Base-by-base conservation (phyloP, 2,797 vertebrate genomes). In the Danio aesculapii region DNA sequence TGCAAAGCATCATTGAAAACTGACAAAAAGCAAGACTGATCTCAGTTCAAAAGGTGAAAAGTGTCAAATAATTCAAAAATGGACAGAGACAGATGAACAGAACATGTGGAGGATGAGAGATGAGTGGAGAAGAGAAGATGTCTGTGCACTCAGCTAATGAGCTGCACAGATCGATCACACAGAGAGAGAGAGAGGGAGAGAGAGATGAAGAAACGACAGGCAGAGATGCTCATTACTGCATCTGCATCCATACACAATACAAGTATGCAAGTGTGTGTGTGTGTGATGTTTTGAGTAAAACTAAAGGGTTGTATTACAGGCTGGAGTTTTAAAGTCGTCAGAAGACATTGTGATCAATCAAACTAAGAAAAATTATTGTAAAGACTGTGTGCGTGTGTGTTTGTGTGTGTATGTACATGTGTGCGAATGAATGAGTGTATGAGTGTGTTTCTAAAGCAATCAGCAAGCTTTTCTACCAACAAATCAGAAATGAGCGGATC, bases 101-200 rank as follows among this genome's bases (percentile, higher is more conserved):
- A 17, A 9, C 19, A 39, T 47, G 67, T n/a, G 19, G 10, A 53
- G 49, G 13, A 75, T 19, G 53, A 44, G 5, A 55, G 17, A 49
- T 5, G 12, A 74, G 6, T 61, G 50, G 50, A 17, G 41, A 66
- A 47, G 62, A 50, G 70, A 3, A 10, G 52, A 63, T 12, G 68
- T 39, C 16, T 13, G 16, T 72, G 17, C 58, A 80, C 58, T 74
- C 50, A 63, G 74, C 73, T 86, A 86, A 86, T 83, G 70, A 83
- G 75, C 70, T 71, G 30, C 44, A 53, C 41, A 58, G 67, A 83
- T 79, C 39, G 67, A 83, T 79, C 55, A 14, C 21, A 13, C 21
- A 30, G 30, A 58, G 2, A 9, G 8, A 21, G 0, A 30, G 30
- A 30, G 30, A 30, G n/a, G n/a, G 30, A 17, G 19, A 67, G 12